Evolutionary conservation across 2,888 invertebrate species (phyloP).

Genomic region (Rhamphomyia laevipes): DNA sequence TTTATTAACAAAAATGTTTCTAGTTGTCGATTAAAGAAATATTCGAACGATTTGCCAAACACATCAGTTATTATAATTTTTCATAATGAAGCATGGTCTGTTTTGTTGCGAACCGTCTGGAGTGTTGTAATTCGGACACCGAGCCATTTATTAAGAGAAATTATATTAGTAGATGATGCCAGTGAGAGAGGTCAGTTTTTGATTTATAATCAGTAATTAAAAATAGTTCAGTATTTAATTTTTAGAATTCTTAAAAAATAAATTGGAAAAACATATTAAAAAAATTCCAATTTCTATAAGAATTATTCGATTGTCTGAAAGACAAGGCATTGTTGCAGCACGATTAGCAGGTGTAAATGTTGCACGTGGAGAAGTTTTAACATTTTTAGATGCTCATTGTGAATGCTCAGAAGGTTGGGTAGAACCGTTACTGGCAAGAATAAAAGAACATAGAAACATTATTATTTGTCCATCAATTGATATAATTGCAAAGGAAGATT

Average conservation of each 20-base stretch:
- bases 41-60: conserved; percentile 57
- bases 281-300: conserved; percentile 49
- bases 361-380: conserved; percentile 63
- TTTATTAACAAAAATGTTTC: too few relatives aligned
- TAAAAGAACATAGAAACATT: conserved; percentile 29
- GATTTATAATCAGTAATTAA: too few relatives aligned
- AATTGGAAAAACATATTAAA: conserved; percentile 55
- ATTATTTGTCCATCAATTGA: conserved; percentile 65
- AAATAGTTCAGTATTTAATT: too few relatives aligned
- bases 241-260: conserved; percentile 48
- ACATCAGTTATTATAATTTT: too few relatives aligned
- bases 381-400: conserved; percentile 96
- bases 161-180: conserved; percentile 86
- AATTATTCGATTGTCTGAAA: conserved; percentile 50
- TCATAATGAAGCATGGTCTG: too few relatives aligned
- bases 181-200: conserved; percentile 60
- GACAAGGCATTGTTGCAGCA: conserved; percentile 73
- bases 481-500: conserved; percentile 90
- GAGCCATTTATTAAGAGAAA: too few relatives aligned
- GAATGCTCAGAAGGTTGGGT: conserved; percentile 79
- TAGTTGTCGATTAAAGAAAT: conserved; percentile 47
- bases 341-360: conserved; percentile 62
- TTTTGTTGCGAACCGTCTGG: too few relatives aligned
- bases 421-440: conserved; percentile 56
- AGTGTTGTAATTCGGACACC: too few relatives aligned